A percentile compares a stretch with the other conserved stretches of the same genome.
Conservation (phyloP, 2,888 invertebrate species). For the Nowickia ferox region DNA sequence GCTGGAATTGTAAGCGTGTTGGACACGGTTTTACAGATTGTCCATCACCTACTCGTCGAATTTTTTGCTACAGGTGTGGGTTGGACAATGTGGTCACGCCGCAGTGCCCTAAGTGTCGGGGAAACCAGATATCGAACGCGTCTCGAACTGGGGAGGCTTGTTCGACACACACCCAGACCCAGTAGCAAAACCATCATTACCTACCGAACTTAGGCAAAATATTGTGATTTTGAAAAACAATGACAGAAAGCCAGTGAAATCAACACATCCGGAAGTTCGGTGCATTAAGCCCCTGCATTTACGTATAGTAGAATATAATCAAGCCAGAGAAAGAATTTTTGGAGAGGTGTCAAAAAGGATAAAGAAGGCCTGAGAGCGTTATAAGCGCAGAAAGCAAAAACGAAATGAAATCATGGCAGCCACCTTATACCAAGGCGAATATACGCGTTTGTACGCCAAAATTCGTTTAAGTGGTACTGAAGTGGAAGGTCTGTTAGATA, state of each 20-base stretch:
- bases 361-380: neutral
- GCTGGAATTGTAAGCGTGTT: neutral
- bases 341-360: neutral
- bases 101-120: conserved; percentile 27
- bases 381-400: neutral
- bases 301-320: neutral
- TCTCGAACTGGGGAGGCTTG: conserved; percentile 20
- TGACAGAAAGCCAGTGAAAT: neutral
- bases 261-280: neutral
- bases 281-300: neutral
- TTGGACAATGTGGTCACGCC: neutral
- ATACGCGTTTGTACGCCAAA: neutral
- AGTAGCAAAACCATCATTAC: neutral
- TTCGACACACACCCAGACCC: conserved; percentile 3
- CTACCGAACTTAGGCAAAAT: neutral
- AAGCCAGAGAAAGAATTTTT: neutral
- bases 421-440: conserved; percentile 2
- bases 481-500: conserved; percentile 26
- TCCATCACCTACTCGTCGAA: neutral
- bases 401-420: conserved; percentile 21
- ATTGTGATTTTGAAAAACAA: neutral
- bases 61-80: neutral
- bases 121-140: conserved; percentile 4
- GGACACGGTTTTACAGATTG: neutral
- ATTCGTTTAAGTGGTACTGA: neutral